Evolutionary conservation across 2,888 invertebrate genomes (phyloP), one percentile per base, ranked within the genome.

Genomic region (Tillus elongatus): DNA sequence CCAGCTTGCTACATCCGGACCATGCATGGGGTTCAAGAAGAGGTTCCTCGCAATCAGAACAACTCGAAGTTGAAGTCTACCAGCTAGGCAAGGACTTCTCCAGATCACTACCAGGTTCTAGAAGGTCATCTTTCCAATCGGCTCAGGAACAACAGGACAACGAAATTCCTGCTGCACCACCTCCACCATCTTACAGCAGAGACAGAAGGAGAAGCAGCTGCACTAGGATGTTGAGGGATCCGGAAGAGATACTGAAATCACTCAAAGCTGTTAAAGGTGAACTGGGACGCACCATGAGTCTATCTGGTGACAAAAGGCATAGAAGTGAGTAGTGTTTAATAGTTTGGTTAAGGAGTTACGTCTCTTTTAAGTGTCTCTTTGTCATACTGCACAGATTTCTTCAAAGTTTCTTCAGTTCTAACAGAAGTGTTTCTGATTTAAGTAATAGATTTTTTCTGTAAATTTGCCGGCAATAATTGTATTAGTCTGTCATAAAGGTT

Each of bases 1-100:
- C 78, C 2, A 79, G 84, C 44, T 71, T 85, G 43, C 69, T 89
- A 26, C 90, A 89, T 66, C 90, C 89, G 0, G 89, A 89, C 67
- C 83, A 84, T 63, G 88, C 88, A 2, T 88, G 82, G 79, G 61
- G 64, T 40, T 87, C 87, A 0, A 70, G 89, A 15, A 75, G 89
- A 16, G 89, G 89, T 24, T 89, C 88, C n/a, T 87, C 87, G 28
- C 88, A 89, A 59, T 89, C 88, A 0, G 89, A 89, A 60, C 85
- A 86, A 35, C 69, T 88, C 33, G 88, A 89, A 59, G 81, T 82
- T 34, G 57, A 59, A 37, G 81, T 82, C 6, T 88, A 89, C 65
- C 83, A 89, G 60, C 72, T 89, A 33, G 84, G 79, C 40, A 84
- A 85, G 61, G 88, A 88, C 64, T 87, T 87, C 63, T 88, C 88